Conservation (phyloP, 2,113 vertebrate genomes). For the Ptilonorhynchus violaceus region DNA sequence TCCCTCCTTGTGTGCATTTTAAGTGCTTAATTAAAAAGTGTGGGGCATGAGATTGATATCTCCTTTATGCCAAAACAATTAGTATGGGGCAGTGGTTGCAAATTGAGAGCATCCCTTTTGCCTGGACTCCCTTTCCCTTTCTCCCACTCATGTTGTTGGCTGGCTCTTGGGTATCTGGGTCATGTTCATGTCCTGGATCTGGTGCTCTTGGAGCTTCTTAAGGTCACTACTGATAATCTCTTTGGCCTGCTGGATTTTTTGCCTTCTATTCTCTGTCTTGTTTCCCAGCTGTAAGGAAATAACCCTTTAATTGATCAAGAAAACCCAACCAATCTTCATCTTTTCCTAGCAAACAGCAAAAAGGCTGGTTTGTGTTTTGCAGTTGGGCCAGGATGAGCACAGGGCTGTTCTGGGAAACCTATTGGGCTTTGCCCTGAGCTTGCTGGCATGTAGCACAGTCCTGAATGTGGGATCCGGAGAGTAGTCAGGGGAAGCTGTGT, state of each 20-base stretch:
- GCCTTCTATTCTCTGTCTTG: neutral
- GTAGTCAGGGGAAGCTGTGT: neutral
- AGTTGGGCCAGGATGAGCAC: neutral
- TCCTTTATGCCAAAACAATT: neutral
- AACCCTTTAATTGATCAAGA: neutral
- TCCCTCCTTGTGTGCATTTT: neutral
- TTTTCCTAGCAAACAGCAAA: neutral
- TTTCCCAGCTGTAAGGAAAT: neutral
- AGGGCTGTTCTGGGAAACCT: neutral
- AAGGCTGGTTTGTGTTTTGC: neutral
- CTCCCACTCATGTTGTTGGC: neutral
- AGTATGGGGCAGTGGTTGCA: neutral
- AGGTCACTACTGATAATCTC: neutral
- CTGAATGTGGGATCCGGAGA: neutral
- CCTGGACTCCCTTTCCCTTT: neutral
- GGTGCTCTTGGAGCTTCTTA: neutral
- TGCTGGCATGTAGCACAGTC: accelerated
- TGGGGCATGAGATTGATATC: neutral
- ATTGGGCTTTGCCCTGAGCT: neutral
- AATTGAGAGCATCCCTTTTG: neutral
- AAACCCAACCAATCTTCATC: neutral
- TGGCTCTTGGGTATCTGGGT: neutral
- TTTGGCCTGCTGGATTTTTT: neutral
- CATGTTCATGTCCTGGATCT: neutral
- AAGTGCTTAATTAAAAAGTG: neutral